phyloP scores from a whole-genome alignment of 2,888 invertebrate genomes.

The Apotomis capreana region DNA sequence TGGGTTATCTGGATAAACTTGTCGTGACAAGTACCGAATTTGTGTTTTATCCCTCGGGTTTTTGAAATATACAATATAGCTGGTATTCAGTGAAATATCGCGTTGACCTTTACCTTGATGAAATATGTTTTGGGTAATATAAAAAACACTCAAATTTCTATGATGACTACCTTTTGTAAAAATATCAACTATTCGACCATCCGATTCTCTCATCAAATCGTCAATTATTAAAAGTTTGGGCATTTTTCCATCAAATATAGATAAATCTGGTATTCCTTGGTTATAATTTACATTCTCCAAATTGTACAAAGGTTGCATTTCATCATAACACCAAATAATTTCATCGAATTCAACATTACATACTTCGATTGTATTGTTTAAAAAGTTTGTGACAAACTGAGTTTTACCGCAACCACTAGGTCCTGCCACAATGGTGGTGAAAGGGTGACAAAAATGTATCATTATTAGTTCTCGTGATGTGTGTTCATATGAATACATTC shows the following conservation, averaged over 20 bases:
- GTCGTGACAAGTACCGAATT: constrained; percentile 47
- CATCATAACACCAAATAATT: too few relatives aligned
- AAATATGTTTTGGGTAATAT: constrained; percentile 51
- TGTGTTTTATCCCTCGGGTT: constrained; percentile 49
- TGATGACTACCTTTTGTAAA: constrained; percentile 50
- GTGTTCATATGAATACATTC: too few relatives aligned
- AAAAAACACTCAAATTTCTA: constrained; percentile 51
- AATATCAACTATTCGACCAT: constrained; percentile 50
- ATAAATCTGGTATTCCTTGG: not conserved
- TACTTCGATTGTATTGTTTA: too few relatives aligned
- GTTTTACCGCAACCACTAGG: too few relatives aligned
- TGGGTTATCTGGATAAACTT: constrained; percentile 48
- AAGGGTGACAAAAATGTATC: too few relatives aligned
- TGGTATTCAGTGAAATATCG: constrained; percentile 47
- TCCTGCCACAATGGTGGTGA: too few relatives aligned
- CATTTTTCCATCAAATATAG: too few relatives aligned
- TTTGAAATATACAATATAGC: constrained; percentile 50
- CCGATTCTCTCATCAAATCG: constrained; percentile 51
- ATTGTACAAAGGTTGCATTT: too few relatives aligned
- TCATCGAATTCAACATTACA: too few relatives aligned
- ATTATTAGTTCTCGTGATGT: too few relatives aligned
- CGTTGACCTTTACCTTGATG: constrained; percentile 49
- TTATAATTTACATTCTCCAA: constrained; percentile 1
- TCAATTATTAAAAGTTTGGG: constrained; percentile 15
- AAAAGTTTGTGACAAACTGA: too few relatives aligned